A percentile compares a stretch with the other conserved stretches of the same genome.
Conservation (phyloP, 2,888 invertebrate species). For the Pyrochroa serraticornis region DNA sequence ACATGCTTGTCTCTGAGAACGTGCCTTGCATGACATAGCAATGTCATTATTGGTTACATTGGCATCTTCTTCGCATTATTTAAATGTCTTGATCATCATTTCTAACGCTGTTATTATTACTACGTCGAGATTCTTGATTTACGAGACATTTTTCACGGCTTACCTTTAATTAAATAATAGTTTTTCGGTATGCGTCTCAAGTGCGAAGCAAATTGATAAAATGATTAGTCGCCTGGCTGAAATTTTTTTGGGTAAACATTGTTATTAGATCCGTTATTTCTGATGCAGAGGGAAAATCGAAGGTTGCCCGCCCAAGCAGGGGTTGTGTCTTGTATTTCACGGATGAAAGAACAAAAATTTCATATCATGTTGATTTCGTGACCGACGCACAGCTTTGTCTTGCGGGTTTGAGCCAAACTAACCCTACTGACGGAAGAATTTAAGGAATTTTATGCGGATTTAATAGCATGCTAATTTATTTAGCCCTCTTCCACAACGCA, state of each 20-base stretch:
- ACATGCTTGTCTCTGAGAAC: slow-evolving; percentile 34
- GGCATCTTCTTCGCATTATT: slow-evolving; percentile 7
- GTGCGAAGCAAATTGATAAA: slow-evolving; percentile 5
- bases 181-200: neutral
- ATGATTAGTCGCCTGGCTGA: neutral
- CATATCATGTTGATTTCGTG: slow-evolving; percentile 55
- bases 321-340: slow-evolving; percentile 49
- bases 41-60: slow-evolving; percentile 20
- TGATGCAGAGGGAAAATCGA: slow-evolving; percentile 24
- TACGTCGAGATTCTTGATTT: neutral
- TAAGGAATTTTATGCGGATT: slow-evolving; percentile 38
- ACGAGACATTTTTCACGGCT: neutral
- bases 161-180: neutral
- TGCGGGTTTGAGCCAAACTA: slow-evolving; percentile 36
- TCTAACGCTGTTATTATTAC: neutral
- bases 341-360: slow-evolving; percentile 53
- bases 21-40: slow-evolving; percentile 31
- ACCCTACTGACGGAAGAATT: slow-evolving; percentile 32
- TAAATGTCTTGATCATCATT: slow-evolving; percentile 14
- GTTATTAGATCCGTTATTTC: slow-evolving; percentile 17
- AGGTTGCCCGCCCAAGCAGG: slow-evolving; percentile 25
- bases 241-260: slow-evolving; percentile 21
- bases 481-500: slow-evolving; percentile 24
- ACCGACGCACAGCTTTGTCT: slow-evolving; percentile 44
- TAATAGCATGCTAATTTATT: slow-evolving; percentile 40